A percentile compares a stretch with the other conserved stretches of the same genome.
phyloP scores from a whole-genome alignment of 2,113 vertebrate species.

The Osmerus mordax region DNA sequence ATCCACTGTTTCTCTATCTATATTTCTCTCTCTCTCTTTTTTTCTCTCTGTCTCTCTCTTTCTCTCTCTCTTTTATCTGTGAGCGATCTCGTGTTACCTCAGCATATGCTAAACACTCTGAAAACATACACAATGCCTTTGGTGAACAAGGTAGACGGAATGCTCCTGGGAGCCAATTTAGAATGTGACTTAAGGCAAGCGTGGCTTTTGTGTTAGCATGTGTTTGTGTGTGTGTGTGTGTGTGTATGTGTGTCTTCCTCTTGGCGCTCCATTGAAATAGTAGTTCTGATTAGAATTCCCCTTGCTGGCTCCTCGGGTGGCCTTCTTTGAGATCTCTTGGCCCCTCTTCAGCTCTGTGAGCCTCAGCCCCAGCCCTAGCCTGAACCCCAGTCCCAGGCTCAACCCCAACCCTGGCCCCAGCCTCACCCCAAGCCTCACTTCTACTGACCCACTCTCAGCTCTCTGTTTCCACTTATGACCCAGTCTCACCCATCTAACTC shows the following conservation, averaged over 20 bases:
- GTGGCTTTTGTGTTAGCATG: slow-evolving; percentile 53
- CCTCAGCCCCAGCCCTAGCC: slow-evolving; percentile 7
- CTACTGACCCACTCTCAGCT: too few relatives aligned
- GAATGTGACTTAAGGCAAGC: slow-evolving; percentile 88
- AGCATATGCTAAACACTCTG: slow-evolving; percentile 84
- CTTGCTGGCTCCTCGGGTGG: slow-evolving; percentile 55
- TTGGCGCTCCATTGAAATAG: slow-evolving; percentile 72
- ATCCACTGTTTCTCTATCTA: too few relatives aligned
- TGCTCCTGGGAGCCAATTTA: slow-evolving; percentile 93
- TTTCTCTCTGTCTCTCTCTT: neutral
- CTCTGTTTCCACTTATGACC: too few relatives aligned
- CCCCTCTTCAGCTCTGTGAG: slow-evolving; percentile 17
- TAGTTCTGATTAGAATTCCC: slow-evolving; percentile 66
- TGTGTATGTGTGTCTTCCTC: slow-evolving; percentile 55
- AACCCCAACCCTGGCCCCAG: slow-evolving; percentile 30
- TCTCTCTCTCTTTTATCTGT: slow-evolving; percentile 22
- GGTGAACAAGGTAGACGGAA: slow-evolving; percentile 85
- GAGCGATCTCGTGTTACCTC: slow-evolving; percentile 78
- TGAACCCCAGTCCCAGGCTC: slow-evolving; percentile 34
- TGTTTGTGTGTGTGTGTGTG: slow-evolving; percentile 19
- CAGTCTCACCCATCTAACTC: too few relatives aligned
- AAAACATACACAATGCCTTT: slow-evolving; percentile 84
- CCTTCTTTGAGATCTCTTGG: slow-evolving; percentile 30
- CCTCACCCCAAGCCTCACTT: too few relatives aligned
- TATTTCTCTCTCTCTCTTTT: too few relatives aligned